Evolutionary conservation across 1,140 invertebrate species (phyloP), one percentile per base, ranked within the genome.

Genomic region (Drosophila willistoni): DNA sequence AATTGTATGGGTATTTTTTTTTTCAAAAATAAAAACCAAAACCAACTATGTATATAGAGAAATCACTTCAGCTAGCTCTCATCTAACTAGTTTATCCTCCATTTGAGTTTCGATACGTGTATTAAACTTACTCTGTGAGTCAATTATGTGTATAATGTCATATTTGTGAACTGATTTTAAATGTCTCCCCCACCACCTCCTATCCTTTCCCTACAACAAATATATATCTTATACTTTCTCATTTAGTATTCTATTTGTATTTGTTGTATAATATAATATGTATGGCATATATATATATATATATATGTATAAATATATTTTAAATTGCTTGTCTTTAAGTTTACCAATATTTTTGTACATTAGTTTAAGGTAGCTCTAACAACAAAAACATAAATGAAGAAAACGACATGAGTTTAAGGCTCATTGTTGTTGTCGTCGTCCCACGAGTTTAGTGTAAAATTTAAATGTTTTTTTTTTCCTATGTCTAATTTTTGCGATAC

Each of bases 301-400:
- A 41, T 17, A 7, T 22, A 22, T 47, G 22, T 22, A 73, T 66
- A 68, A 66, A 73, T 67, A 67, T 44, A 65, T 71, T 70, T 81
- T 78, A 63, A 78, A 72, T 82, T 86, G 66, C 77, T 87, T 83
- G 82, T 56, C 73, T 55, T 71, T 86, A 85, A 82, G 83, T 86
- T 59, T 87, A 87, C 64, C 55, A 69, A 86, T 86, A 86, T 86
- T 86, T 86, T 86, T 86, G 75, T 86, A 86, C 79, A 87, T 71
- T 86, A 86, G 79, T 68, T 76, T 86, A 86, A 85, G 82, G 56
- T 85, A 86, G 81, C 67, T 64, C 39, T 25, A 70, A 73, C 68
- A 59, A 63, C n/a, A 75, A 44, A 47, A 64, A 51, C 33, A n/a
- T 14, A 64, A 64, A 55, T 22, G 17, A 33, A 62, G 1, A 42